Conservation (phyloP, 2,113 vertebrate species). For the Trogon surrucura region DNA sequence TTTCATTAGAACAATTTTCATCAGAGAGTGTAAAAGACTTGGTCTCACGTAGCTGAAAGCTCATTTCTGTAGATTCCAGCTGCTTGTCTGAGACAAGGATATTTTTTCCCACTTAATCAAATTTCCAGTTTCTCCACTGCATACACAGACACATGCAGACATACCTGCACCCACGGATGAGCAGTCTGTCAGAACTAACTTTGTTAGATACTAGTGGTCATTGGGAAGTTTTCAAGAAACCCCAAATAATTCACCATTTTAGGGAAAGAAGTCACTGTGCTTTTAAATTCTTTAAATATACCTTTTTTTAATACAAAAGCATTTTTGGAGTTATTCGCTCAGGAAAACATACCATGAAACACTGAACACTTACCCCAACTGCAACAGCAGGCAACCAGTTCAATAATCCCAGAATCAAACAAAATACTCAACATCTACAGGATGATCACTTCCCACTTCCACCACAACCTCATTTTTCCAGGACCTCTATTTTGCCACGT, state of each 20-base stretch:
- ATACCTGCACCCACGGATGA: neutral
- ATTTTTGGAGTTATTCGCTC: neutral
- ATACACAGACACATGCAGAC: accelerated
- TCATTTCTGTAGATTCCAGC: neutral
- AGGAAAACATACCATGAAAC: neutral
- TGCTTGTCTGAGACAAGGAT: neutral
- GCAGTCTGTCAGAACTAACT: neutral
- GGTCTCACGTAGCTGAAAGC: neutral
- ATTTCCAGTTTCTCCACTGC: neutral
- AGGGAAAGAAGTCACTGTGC: neutral
- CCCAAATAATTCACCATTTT: neutral
- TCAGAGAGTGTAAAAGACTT: neutral
- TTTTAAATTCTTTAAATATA: neutral
- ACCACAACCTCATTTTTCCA: neutral
- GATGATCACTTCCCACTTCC: neutral
- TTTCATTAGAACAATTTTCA: neutral
- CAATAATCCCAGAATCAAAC: neutral
- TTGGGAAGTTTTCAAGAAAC: neutral
- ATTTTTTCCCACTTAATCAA: neutral
- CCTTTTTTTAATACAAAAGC: neutral
- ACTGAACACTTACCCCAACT: neutral
- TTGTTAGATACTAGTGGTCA: neutral
- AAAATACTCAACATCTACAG: neutral
- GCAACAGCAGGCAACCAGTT: neutral
- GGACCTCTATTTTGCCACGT: neutral